Evolutionary conservation across 2,113 vertebrate genomes (phyloP).

Genomic region (Poeciliopsis occidentalis): DNA sequence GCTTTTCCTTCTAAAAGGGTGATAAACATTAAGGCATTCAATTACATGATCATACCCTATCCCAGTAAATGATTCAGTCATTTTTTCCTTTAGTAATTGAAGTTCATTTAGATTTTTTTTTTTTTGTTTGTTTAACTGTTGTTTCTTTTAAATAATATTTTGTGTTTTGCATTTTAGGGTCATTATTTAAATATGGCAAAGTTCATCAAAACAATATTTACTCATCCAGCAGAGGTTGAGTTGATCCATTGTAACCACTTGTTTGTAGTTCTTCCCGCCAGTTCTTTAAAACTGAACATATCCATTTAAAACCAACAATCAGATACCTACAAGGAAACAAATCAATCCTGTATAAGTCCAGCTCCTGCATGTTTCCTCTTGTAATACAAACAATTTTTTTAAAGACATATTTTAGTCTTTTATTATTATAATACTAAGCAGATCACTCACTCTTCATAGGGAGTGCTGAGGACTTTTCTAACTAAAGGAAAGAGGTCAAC

Average conservation of each 20-base stretch:
- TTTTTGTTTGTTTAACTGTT: too few species aligned
- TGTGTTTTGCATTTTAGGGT: neutral
- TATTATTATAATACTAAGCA: neutral
- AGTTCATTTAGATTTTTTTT: too few species aligned
- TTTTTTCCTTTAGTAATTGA: too few species aligned
- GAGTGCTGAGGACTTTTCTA: conserved; percentile 86
- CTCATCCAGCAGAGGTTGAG: conserved; percentile 63
- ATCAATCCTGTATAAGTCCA: neutral
- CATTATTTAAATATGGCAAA: neutral
- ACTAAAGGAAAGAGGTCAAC: conserved; percentile 92
- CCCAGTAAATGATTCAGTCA: too few species aligned
- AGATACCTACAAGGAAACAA: conserved; percentile 84
- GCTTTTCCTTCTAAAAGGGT: too few species aligned
- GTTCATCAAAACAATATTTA: conserved; percentile 24
- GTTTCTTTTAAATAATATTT: neutral
- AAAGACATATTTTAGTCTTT: neutral
- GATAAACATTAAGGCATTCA: too few species aligned
- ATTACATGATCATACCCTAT: too few species aligned
- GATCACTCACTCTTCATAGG: conserved; percentile 91
- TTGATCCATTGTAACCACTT: conserved; percentile 78
- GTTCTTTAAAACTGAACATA: conserved; percentile 88
- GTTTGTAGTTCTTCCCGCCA: conserved; percentile 87
- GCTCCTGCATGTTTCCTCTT: neutral
- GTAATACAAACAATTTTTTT: neutral
- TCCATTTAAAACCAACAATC: conserved; percentile 89